These are phyloP conservation scores for Crotalus viridis DNA, from an alignment of 2,113 vertebrate genomes.

Conservation along the genomic window DNA sequence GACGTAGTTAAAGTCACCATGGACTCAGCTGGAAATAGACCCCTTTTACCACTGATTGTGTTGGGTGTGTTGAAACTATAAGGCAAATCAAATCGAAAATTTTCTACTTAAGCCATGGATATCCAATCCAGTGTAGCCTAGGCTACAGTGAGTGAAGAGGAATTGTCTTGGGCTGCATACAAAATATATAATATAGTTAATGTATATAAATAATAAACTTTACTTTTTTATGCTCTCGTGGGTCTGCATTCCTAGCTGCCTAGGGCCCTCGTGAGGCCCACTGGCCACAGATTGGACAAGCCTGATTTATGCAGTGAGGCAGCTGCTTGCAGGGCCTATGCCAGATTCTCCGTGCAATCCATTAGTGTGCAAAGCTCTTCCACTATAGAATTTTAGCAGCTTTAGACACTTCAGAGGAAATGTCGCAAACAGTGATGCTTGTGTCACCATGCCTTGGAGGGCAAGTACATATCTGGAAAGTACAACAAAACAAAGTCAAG, in stretches of 20 bases:
- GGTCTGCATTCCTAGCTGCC: not conserved
- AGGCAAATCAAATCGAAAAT: not conserved
- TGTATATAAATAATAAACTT: not conserved
- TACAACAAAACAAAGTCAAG: not conserved
- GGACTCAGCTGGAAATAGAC: not conserved
- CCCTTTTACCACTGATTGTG: not conserved
- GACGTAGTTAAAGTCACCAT: not conserved
- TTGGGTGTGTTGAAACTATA: not conserved
- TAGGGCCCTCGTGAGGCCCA: not conserved
- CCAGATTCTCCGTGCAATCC: not conserved
- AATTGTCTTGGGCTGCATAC: not conserved
- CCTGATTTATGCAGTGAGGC: not conserved
- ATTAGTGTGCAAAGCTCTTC: fast-evolving
- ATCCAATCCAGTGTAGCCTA: not conserved
- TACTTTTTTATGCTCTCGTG: not conserved
- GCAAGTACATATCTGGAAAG: not conserved
- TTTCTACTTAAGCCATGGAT: not conserved
- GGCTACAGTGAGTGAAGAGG: not conserved
- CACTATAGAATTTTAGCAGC: not conserved
- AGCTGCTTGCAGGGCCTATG: not conserved
- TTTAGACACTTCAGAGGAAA: not conserved
- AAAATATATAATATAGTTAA: not conserved
- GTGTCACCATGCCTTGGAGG: not conserved
- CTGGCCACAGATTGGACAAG: not conserved
- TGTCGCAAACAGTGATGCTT: not conserved